Conservation (phyloP, 2,888 invertebrate species). For the Cantharis lateralis region DNA sequence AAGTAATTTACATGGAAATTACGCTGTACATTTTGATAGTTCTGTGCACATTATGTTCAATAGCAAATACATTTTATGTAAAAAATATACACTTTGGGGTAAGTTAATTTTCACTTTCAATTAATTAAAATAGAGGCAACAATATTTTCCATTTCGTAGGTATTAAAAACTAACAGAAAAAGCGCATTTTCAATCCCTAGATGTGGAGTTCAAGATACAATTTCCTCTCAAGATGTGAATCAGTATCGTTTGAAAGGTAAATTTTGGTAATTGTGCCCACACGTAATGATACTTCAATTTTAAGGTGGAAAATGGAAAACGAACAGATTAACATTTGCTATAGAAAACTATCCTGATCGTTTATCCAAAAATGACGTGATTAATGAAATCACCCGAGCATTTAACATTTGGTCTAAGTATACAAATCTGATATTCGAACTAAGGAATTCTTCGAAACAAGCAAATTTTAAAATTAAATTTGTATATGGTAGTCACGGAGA, state of each 20-base stretch:
- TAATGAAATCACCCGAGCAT: not conserved
- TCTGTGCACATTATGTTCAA: not conserved
- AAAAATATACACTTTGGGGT: not conserved
- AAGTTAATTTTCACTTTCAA: not conserved
- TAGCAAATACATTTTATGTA: not conserved
- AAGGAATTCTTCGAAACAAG: not conserved
- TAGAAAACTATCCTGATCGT: not conserved
- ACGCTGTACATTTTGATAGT: not conserved
- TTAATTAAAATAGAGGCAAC: no score
- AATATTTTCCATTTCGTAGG: not conserved
- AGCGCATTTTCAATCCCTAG: not conserved
- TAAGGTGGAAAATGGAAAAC: not conserved
- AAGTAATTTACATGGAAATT: not conserved
- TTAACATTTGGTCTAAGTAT: not conserved
- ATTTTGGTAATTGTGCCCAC: not conserved
- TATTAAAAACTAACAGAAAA: not conserved
- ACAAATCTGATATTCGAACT: not conserved
- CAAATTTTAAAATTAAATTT: not conserved
- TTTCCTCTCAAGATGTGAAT: not conserved
- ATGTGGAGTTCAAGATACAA: not conserved
- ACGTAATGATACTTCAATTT: not conserved
- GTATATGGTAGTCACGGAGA: not conserved
- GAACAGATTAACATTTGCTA: not conserved
- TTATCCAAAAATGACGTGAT: not conserved
- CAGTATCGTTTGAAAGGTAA: not conserved